phyloP scores from a whole-genome alignment of 2,797 vertebrate genomes.

The Cossypha caffra region DNA sequence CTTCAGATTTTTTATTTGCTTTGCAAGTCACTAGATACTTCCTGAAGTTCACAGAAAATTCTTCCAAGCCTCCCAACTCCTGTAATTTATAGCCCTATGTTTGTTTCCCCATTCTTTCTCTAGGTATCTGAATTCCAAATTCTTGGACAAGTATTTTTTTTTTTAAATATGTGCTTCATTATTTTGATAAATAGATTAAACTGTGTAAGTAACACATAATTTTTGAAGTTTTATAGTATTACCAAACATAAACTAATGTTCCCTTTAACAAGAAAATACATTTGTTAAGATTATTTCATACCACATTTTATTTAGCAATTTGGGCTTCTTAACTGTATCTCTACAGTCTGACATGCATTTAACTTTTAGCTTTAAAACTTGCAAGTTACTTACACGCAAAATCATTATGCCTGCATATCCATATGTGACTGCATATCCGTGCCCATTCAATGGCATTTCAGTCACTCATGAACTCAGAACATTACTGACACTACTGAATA shows the following conservation, averaged over 20 bases:
- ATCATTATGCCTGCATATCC: neutral
- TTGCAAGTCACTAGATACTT: neutral
- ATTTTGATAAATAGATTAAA: neutral
- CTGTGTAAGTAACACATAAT: neutral
- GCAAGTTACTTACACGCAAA: neutral
- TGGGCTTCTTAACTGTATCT: neutral
- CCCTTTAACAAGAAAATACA: neutral
- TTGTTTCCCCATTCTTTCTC: neutral
- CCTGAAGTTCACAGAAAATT: neutral
- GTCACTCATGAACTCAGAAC: neutral
- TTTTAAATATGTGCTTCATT: neutral
- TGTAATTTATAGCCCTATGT: neutral
- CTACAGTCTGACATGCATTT: neutral
- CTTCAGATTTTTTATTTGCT: neutral
- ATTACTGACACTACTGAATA: neutral
- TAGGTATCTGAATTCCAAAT: neutral
- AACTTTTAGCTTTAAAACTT: neutral
- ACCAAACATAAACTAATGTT: neutral
- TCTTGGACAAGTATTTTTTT: neutral
- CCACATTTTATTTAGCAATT: neutral
- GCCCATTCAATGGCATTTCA: neutral
- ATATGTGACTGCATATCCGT: neutral
- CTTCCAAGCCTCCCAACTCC: neutral
- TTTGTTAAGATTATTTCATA: neutral
- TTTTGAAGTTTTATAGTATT: neutral